phyloP scores from a whole-genome alignment of 2,888 invertebrate species.

The Agriopis leucophaearia region DNA sequence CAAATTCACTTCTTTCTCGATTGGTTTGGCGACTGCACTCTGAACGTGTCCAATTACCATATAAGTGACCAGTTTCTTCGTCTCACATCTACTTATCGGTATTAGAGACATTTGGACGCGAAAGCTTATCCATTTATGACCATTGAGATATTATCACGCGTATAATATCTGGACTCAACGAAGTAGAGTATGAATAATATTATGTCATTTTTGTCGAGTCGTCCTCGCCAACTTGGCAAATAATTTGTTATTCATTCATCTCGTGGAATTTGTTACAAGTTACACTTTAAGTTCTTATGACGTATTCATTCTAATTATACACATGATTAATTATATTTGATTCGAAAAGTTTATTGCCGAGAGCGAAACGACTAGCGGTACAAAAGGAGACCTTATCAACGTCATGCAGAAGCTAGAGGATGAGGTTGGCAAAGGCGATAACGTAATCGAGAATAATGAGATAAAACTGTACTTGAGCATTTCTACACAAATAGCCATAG shows the following conservation, averaged over 20 bases:
- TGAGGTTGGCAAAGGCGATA: slow-evolving; percentile 37
- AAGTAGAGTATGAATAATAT: slow-evolving; percentile 12
- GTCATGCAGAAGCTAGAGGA: slow-evolving; percentile 36
- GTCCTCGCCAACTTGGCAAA: slow-evolving; percentile 15
- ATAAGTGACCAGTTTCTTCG: slow-evolving; percentile 33
- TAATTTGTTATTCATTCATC: slow-evolving; percentile 42
- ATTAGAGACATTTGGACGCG: slow-evolving; percentile 24
- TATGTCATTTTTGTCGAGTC: slow-evolving; percentile 1
- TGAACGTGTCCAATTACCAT: slow-evolving; percentile 41
- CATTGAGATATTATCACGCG: slow-evolving; percentile 18
- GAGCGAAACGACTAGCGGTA: slow-evolving; percentile 25
- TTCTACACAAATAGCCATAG: slow-evolving; percentile 24
- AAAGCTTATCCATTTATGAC: slow-evolving; percentile 25
- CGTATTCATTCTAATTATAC: slow-evolving; percentile 45
- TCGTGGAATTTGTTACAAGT: slow-evolving; percentile 41
- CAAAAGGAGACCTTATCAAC: slow-evolving; percentile 38
- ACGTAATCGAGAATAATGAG: slow-evolving; percentile 36
- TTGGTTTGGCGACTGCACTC: slow-evolving; percentile 42
- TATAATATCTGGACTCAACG: slow-evolving; percentile 12
- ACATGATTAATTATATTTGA: slow-evolving; percentile 40
- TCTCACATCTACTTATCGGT: slow-evolving; percentile 27
- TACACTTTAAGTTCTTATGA: slow-evolving; percentile 39
- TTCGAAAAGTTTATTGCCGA: slow-evolving; percentile 37
- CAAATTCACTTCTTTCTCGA: slow-evolving; percentile 51
- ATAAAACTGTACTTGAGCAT: slow-evolving; percentile 31